Percentiles rank a stretch among this genome's conserved stretches.
Conservation (phyloP, 2,888 invertebrate genomes). For the Epirrita christyi region DNA sequence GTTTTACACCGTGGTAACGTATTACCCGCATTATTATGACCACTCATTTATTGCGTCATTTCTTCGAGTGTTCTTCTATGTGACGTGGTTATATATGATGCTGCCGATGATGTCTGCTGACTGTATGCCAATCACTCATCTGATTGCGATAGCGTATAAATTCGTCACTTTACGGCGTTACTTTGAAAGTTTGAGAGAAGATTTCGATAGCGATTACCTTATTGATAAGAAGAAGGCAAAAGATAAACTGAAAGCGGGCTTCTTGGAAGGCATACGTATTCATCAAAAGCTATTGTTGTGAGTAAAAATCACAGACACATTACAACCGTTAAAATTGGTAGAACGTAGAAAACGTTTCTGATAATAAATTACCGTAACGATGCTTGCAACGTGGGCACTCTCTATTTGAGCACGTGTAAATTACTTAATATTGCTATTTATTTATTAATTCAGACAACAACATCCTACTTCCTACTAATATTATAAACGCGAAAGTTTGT, state of each 20-base stretch:
- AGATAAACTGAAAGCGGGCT: slow-evolving; percentile 56
- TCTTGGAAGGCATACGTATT: slow-evolving; percentile 66
- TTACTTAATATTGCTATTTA: no score
- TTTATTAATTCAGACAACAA: no score
- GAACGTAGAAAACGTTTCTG: no score
- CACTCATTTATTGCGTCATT: slow-evolving; percentile 53
- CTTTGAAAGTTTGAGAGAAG: slow-evolving; percentile 56
- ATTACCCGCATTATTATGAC: slow-evolving; percentile 67
- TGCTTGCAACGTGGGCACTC: no score
- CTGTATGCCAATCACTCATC: slow-evolving; percentile 72
- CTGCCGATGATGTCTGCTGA: slow-evolving; percentile 76
- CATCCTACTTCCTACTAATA: no score
- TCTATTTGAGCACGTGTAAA: no score
- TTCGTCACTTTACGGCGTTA: slow-evolving; percentile 68
- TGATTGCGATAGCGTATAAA: slow-evolving; percentile 65
- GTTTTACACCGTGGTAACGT: slow-evolving; percentile 76
- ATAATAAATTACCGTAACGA: no score
- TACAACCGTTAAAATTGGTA: no score
- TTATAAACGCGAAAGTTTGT: no score
- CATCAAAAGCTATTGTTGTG: slow-evolving; percentile 71
- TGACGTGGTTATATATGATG: slow-evolving; percentile 77
- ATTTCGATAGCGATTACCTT: slow-evolving; percentile 52
- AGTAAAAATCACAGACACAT: slow-evolving; percentile 36
- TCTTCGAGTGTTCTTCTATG: slow-evolving; percentile 68
- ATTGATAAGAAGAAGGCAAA: slow-evolving; percentile 52